Evolutionary conservation across 1,140 invertebrate species (phyloP).

Genomic region (Drosophila takahashii): DNA sequence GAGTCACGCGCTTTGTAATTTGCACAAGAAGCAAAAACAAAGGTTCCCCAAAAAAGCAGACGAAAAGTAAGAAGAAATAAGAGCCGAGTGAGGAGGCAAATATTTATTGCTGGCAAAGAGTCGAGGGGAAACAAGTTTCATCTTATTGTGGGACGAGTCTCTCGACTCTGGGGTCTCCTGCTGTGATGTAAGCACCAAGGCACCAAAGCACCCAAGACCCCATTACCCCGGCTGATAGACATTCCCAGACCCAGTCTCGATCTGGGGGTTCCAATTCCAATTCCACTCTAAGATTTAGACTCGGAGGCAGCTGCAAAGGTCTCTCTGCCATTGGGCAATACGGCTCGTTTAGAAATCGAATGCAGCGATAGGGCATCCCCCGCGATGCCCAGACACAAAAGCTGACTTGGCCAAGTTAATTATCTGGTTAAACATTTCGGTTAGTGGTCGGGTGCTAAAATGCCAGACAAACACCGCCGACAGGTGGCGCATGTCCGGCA

Average conservation of each 20-base stretch:
- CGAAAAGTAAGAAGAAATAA: constrained; percentile 24
- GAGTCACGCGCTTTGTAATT: constrained; percentile 83
- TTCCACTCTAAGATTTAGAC: constrained; percentile 27
- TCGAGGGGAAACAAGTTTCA: constrained; percentile 67
- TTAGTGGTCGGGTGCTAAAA: constrained; percentile 63
- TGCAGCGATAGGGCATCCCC: constrained; percentile 49
- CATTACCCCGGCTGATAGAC: constrained; percentile 16
- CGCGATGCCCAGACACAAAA: constrained; percentile 7
- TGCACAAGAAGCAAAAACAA: constrained; percentile 57
- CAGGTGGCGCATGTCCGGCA: constrained; percentile 58
- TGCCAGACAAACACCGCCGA: constrained; percentile 44
- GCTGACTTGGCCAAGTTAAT: constrained; percentile 47
- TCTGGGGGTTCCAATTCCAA: constrained; percentile 18
- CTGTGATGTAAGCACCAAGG: constrained; percentile 68
- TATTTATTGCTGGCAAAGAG: constrained; percentile 72
- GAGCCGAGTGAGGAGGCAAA: constrained; percentile 68
- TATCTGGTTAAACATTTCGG: constrained; percentile 50
- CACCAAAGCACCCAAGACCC: constrained; percentile 12
- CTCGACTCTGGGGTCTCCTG: constrained; percentile 53
- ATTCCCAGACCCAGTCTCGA: constrained; percentile 13
- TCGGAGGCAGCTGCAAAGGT: constrained; percentile 43
- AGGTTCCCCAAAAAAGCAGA: constrained; percentile 12
- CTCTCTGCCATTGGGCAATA: constrained; percentile 43
- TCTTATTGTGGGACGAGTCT: constrained; percentile 48
- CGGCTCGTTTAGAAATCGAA: constrained; percentile 45